Percentiles rank a stretch among this genome's conserved stretches.
These are phyloP conservation scores for Yoshiicerus persimilis DNA, from an alignment of 1,140 invertebrate species.

Conservation along the genomic window DNA sequence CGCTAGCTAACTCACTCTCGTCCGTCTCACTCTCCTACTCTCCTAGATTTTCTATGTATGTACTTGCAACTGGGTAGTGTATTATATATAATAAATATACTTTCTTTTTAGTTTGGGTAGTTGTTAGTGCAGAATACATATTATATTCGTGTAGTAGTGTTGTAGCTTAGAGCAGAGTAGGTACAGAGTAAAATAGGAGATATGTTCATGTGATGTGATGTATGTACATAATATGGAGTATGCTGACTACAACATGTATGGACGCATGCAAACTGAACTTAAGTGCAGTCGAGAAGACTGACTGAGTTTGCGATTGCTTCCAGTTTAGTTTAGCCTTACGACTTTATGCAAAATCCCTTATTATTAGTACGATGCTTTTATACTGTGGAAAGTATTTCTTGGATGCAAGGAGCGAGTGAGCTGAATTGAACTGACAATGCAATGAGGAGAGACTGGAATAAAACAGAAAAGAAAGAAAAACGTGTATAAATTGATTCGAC, in stretches of 20 bases:
- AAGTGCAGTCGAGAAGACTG: not conserved
- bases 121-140: not conserved
- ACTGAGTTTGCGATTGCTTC: not conserved
- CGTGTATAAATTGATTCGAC: not conserved
- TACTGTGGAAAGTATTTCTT: not conserved
- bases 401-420: not conserved
- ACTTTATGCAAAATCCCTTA: slow-evolving; percentile 14
- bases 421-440: not conserved
- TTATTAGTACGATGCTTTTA: slow-evolving; percentile 9
- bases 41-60: not conserved
- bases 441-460: not conserved
- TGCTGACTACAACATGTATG: not conserved
- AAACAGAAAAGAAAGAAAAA: slow-evolving; percentile 11
- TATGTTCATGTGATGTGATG: not conserved
- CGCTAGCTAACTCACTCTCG: not conserved
- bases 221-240: not conserved
- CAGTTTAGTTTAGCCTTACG: not conserved
- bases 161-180: no score
- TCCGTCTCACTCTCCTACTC: not conserved
- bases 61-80: not conserved
- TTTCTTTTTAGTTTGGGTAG: not conserved
- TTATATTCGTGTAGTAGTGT: not conserved
- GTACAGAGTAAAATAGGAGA: no score
- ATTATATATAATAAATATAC: not conserved
- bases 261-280: not conserved